phyloP scores from a whole-genome alignment of 2,888 invertebrate genomes.

The Dolichopus griseipennis region DNA sequence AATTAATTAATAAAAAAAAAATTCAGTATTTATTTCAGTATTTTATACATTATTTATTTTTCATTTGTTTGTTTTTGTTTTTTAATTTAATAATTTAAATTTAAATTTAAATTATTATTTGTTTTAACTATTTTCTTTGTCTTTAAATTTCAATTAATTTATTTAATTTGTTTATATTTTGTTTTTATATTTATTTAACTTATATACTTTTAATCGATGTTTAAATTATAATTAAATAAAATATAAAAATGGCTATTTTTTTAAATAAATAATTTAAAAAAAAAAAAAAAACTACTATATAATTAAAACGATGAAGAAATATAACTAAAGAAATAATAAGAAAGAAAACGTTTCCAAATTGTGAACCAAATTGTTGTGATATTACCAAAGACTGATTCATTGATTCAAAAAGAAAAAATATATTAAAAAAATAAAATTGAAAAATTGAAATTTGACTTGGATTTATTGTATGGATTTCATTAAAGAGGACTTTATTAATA shows the following conservation, averaged over 20 bases:
- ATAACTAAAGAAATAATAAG: slow-evolving; percentile 6
- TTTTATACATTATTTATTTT: not conserved
- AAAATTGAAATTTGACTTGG: not conserved
- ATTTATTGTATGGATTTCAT: no score
- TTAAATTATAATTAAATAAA: not conserved
- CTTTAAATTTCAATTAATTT: not conserved
- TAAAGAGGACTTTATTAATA: no score
- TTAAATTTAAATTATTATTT: not conserved
- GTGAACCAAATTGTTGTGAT: slow-evolving; percentile 46
- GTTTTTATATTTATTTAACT: not conserved
- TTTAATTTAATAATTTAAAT: slow-evolving; percentile 2
- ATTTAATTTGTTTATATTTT: not conserved
- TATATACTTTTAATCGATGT: not conserved
- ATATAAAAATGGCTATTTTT: not conserved
- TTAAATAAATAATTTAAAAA: not conserved
- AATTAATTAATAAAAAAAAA: not conserved
- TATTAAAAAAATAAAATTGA: not conserved
- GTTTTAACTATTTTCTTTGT: no score
- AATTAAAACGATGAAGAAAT: slow-evolving; percentile 17
- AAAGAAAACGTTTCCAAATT: slow-evolving; percentile 33
- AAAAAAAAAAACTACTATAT: slow-evolving; percentile 5
- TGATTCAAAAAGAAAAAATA: not conserved
- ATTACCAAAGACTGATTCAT: slow-evolving; percentile 45
- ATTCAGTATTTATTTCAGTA: not conserved
- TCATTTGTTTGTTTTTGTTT: not conserved